phyloP scores from a whole-genome alignment of 1,140 invertebrate genomes.

The Elysia chlorotica region DNA sequence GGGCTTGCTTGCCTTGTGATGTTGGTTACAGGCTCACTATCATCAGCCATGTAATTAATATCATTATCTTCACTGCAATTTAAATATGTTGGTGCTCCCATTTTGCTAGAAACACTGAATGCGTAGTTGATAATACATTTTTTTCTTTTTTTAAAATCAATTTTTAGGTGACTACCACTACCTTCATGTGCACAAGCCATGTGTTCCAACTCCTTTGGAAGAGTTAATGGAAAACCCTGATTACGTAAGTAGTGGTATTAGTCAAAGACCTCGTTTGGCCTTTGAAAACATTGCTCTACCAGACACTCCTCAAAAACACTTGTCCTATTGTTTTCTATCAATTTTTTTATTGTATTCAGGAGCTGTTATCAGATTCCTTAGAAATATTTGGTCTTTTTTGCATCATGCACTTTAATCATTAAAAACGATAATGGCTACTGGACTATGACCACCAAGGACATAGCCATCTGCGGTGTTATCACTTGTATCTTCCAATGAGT shows the following conservation, averaged over 20 bases:
- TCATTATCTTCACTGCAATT: too few species aligned
- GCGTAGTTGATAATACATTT: too few species aligned
- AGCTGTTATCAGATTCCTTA: neutral
- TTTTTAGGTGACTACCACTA: conserved; percentile 58
- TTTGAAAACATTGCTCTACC: too few species aligned
- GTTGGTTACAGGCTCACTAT: too few species aligned
- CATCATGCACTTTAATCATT: neutral
- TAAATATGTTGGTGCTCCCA: too few species aligned
- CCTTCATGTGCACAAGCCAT: conserved; percentile 56
- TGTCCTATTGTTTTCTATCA: neutral
- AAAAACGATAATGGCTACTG: too few species aligned
- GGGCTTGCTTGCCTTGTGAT: too few species aligned
- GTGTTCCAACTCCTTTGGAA: conserved; percentile 40
- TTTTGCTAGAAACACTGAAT: too few species aligned
- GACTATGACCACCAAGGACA: too few species aligned
- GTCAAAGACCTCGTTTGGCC: too few species aligned
- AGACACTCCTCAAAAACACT: neutral
- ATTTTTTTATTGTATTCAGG: neutral
- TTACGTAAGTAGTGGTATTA: conserved; percentile 20
- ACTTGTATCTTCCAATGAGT: neutral
- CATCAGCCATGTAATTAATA: too few species aligned
- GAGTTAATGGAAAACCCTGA: conserved; percentile 36
- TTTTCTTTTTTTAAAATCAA: too few species aligned
- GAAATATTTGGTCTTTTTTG: neutral
- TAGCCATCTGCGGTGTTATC: neutral